Conservation (phyloP, 2,888 invertebrate species). For the Urechis unicinctus region DNA sequence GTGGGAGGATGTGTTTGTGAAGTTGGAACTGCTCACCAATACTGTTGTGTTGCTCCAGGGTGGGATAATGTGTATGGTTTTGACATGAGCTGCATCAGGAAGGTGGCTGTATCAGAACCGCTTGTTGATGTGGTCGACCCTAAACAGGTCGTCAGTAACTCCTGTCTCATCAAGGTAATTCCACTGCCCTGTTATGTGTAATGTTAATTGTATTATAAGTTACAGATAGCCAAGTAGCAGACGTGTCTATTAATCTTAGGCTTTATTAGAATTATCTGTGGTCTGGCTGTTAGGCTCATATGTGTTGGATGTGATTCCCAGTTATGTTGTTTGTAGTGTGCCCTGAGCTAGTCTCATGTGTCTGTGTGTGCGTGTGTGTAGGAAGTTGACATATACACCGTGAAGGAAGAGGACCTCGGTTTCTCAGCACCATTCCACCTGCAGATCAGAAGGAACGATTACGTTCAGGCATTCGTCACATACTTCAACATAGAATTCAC, state of each 20-base stretch:
- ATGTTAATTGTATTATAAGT: background rate
- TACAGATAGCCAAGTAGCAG: background rate
- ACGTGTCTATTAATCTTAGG: background rate
- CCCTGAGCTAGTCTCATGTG: too few relatives aligned
- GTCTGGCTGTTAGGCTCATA: too few relatives aligned
- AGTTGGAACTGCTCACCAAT: background rate
- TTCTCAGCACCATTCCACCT: conserved; percentile 71
- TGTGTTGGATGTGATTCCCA: too few relatives aligned
- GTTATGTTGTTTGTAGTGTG: background rate
- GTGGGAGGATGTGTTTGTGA: background rate
- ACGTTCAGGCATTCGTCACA: conserved; percentile 94
- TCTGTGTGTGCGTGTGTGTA: too few relatives aligned
- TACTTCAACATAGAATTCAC: conserved; percentile 99
- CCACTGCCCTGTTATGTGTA: background rate
- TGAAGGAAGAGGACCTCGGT: conserved; percentile 87
- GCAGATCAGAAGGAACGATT: conserved; percentile 73
- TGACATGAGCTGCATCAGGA: conserved; percentile 96
- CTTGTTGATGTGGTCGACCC: conserved; percentile 98
- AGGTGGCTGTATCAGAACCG: conserved; percentile 96
- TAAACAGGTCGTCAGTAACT: conserved; percentile 95
- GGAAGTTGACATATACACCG: conserved; percentile 96
- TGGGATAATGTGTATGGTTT: conserved; percentile 99
- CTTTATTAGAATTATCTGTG: too few relatives aligned
- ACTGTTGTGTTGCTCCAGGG: conserved; percentile 53
- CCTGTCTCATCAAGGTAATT: conserved; percentile 74